phyloP scores from a whole-genome alignment of 2,797 vertebrate genomes.

The Adrianichthys oophorus region DNA sequence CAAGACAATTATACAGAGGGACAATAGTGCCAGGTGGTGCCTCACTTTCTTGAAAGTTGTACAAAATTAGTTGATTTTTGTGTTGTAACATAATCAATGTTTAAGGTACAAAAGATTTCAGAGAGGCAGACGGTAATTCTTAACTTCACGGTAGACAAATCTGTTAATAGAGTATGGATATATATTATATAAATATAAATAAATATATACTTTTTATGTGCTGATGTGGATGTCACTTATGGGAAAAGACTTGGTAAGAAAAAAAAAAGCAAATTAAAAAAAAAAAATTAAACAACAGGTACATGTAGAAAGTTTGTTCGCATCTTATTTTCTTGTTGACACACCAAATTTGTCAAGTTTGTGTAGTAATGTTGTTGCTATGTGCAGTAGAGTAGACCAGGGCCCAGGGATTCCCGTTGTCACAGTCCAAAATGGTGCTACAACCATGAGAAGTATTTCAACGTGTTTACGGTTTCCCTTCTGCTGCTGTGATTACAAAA shows the following conservation, averaged over 20 bases:
- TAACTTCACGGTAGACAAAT: constrained; percentile 83
- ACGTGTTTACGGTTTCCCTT: constrained; percentile 47
- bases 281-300: constrained; percentile 50
- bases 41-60: constrained; percentile 74
- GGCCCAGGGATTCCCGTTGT: constrained; percentile 64
- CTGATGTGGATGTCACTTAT: constrained; percentile 85
- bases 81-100: constrained; percentile 83
- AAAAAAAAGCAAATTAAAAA: not conserved
- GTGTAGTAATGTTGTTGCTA: constrained; percentile 82
- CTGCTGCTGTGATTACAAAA: constrained; percentile 5
- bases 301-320: constrained; percentile 79
- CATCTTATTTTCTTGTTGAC: constrained; percentile 74
- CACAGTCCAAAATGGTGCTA: constrained; percentile 69
- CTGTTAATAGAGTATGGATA: constrained; percentile 87
- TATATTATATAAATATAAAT: constrained; percentile 87
- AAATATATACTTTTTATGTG: constrained; percentile 86
- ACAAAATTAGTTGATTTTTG: constrained; percentile 78
- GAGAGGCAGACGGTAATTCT: constrained; percentile 74
- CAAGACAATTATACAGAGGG: constrained; percentile 37
- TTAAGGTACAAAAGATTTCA: constrained; percentile 72
- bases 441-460: constrained; percentile 48
- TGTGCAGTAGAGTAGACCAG: constrained; percentile 80
- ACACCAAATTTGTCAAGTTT: constrained; percentile 78
- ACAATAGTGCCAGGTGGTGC: constrained; percentile 44
- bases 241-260: constrained; percentile 68